These are phyloP conservation scores for Hassar affinis DNA, from an alignment of 2,113 vertebrate genomes.

Conservation along the genomic window DNA sequence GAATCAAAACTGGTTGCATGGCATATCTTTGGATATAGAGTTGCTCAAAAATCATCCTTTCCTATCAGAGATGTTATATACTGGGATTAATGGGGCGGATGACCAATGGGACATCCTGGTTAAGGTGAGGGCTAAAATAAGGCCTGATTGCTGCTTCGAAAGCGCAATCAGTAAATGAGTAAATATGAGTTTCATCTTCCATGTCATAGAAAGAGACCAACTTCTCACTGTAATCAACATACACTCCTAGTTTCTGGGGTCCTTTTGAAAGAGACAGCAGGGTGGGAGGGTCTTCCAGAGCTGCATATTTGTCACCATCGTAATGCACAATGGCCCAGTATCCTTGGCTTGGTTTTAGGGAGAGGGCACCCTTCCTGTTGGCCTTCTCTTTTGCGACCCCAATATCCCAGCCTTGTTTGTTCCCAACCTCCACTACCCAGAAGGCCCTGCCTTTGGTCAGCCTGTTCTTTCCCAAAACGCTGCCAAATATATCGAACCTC, in stretches of 20 bases:
- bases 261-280: conserved; percentile 60
- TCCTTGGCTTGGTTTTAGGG: conserved; percentile 57
- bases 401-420: conserved; percentile 66
- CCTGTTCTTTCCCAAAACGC: conserved; percentile 57
- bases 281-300: conserved; percentile 47
- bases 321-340: conserved; percentile 69
- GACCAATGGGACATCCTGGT: conserved; percentile 53
- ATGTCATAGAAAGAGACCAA: conserved; percentile 80
- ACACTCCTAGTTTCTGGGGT: conserved; percentile 75
- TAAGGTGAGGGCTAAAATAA: conserved; percentile 70
- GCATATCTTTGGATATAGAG: not conserved
- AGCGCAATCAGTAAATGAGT: conserved; percentile 70
- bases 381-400: conserved; percentile 58
- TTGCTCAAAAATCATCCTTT: not conserved
- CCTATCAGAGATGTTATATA: not conserved
- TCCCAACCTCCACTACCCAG: conserved; percentile 69
- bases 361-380: conserved; percentile 59
- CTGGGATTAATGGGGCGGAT: conserved; percentile 47
- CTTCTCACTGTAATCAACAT: conserved; percentile 76
- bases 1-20: too few relatives aligned
- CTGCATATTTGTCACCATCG: conserved; percentile 52
- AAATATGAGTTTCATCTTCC: conserved; percentile 64
- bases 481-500: conserved; percentile 60
- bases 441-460: conserved; percentile 57
- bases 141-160: conserved; percentile 74